Base-by-base conservation (phyloP, 2,888 invertebrate species). In the Agrotis clavis region DNA sequence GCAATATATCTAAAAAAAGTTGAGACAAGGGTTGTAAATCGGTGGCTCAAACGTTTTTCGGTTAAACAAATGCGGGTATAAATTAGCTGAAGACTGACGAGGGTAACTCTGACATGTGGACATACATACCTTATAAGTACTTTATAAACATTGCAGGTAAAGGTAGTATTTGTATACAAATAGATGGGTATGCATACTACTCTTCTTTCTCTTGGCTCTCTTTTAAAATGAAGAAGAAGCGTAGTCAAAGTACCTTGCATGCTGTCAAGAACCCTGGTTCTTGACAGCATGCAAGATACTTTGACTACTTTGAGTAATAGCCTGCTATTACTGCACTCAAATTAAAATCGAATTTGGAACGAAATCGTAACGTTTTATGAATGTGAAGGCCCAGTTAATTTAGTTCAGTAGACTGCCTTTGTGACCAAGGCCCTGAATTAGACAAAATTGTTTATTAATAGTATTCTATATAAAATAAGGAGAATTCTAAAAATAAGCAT, bases 81-180 rank as follows among this genome's bases (percentile, higher is more conserved):
- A 96, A 95, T 95, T 95, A 95, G 87, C 90, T 78, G 88, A 77
- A 86, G 92, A 94, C 92, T 95, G 96, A 95, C 94, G 91, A 92
- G 95, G 96, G 96, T 96, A 79, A 50, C 73, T 67, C 84, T 87
- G 91, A 90, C 92, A 91, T 81, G 88, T 85, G 87, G 89, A 91
- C 88, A 86, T 79, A 87, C 83, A 87, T 86, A 83, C 70, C 53
- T 66, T 77, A 64, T 65, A 74, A 73, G 70, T 78, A 77, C 68
- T 53, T 82, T 72, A 68, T 57, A 73, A 60, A 54, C 13, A 57
- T 30, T 14, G 47, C 45, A 41, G 48, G 53, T 60, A 25, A 63
- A 57, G 16, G 61, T 51, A 35, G 5, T 16, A 41, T 67, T 61
- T 45, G 19, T 30, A 14, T 62, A 16, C 11, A 74, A 56, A 62